phyloP scores from a whole-genome alignment of 2,888 invertebrate genomes.

The Aleiodes leptofemur region DNA sequence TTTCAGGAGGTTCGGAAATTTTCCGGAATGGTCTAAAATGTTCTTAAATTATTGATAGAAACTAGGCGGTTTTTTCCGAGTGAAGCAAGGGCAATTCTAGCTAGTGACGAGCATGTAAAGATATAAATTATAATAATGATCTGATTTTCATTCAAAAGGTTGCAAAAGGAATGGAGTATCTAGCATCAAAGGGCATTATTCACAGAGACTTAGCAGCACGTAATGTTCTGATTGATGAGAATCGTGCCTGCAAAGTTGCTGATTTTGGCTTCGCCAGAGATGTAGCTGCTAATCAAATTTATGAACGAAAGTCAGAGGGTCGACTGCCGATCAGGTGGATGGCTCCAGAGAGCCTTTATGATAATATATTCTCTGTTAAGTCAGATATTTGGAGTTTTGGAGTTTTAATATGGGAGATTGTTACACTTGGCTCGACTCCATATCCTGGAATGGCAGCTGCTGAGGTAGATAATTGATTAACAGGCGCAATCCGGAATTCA shows the following conservation, averaged over 20 bases:
- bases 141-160: constrained; percentile 77
- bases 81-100: too few relatives aligned
- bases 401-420: constrained; percentile 96
- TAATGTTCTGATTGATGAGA: constrained; percentile 91
- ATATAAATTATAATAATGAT: constrained; percentile 12
- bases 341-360: constrained; percentile 96
- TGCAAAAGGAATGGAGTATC: constrained; percentile 73
- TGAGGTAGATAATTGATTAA: constrained; percentile 79
- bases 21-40: too few relatives aligned
- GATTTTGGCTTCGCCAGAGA: constrained; percentile 96
- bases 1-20: too few relatives aligned
- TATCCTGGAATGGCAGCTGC: constrained; percentile 95
- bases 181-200: constrained; percentile 79
- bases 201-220: constrained; percentile 94
- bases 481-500: not conserved
- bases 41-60: not conserved
- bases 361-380: constrained; percentile 94
- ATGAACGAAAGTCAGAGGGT: constrained; percentile 90
- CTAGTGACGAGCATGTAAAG: too few relatives aligned
- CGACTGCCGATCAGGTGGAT: constrained; percentile 88
- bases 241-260: constrained; percentile 93
- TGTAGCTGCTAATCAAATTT: constrained; percentile 91
- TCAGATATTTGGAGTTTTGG: constrained; percentile 98
- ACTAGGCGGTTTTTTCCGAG: not conserved
- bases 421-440: constrained; percentile 95